These are phyloP conservation scores for Mormyrus proboscirostris DNA, from an alignment of 2,797 vertebrate species.

Conservation along the genomic window DNA sequence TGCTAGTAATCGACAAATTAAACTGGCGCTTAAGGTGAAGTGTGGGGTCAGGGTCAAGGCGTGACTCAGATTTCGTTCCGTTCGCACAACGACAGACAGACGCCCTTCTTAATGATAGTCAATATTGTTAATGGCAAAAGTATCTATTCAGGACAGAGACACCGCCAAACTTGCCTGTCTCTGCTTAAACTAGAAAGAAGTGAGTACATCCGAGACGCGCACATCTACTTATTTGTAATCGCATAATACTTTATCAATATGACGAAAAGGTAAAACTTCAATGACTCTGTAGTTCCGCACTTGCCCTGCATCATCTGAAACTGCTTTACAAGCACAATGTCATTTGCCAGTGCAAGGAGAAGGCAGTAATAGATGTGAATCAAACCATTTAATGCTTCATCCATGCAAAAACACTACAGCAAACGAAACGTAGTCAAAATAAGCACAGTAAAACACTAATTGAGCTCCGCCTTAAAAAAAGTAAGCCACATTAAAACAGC, in stretches of 20 bases:
- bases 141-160: constrained; percentile 70
- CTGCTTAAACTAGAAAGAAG: constrained; percentile 46
- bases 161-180: constrained; percentile 49
- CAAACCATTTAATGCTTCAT: constrained; percentile 44
- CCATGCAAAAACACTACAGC: constrained; percentile 59
- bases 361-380: constrained; percentile 22
- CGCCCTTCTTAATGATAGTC: constrained; percentile 86
- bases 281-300: constrained; percentile 49
- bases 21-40: constrained; percentile 42
- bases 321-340: constrained; percentile 36
- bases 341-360: constrained; percentile 31
- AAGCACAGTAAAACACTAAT: constrained; percentile 55
- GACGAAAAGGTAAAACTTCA: constrained; percentile 41
- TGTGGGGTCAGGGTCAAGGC: constrained; percentile 75
- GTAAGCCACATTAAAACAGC: constrained; percentile 67
- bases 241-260: constrained; percentile 41
- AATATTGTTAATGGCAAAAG: constrained; percentile 87
- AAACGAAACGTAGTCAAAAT: constrained; percentile 58
- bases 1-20: constrained; percentile 29
- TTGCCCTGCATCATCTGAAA: constrained; percentile 47
- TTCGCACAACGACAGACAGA: constrained; percentile 93
- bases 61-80: constrained; percentile 90
- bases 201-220: constrained; percentile 31
- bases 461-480: constrained; percentile 56
- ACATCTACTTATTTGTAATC: constrained; percentile 36